phyloP scores from a whole-genome alignment of 2,113 vertebrate species.

The Campylomormyrus tamandua region DNA sequence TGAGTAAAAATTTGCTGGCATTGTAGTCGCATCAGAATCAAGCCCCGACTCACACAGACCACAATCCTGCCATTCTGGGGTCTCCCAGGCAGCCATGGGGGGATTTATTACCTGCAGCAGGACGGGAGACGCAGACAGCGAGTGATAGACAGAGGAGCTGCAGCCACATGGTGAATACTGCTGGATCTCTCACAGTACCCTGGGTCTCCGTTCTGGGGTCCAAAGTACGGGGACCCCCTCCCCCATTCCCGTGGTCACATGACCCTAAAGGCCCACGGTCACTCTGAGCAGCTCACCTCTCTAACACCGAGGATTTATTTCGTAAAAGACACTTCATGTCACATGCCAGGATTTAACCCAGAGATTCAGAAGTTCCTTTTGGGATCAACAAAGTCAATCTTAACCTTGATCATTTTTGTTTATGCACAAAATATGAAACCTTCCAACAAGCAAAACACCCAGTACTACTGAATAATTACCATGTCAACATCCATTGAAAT shows the following conservation, averaged over 20 bases:
- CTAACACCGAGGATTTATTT: background rate
- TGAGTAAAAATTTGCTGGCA: background rate
- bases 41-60: background rate
- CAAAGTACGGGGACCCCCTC: constrained; percentile 39
- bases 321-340: background rate
- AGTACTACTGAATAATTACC: background rate
- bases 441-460: background rate
- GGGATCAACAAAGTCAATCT: background rate
- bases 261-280: background rate
- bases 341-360: background rate
- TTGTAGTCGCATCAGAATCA: background rate
- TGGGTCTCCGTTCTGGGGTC: constrained; percentile 26
- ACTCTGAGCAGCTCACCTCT: background rate
- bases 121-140: constrained; percentile 23
- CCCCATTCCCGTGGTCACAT: background rate
- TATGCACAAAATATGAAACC: background rate
- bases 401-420: background rate
- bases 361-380: background rate
- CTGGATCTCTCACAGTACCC: constrained; percentile 4
- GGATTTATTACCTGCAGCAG: constrained; percentile 50
- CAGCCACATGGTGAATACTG: constrained; percentile 41
- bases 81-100: background rate
- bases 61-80: background rate
- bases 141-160: constrained; percentile 37
- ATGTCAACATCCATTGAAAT: background rate